These are phyloP conservation scores for Podarcis muralis DNA, from an alignment of 2,113 vertebrate species.

Conservation along the genomic window DNA sequence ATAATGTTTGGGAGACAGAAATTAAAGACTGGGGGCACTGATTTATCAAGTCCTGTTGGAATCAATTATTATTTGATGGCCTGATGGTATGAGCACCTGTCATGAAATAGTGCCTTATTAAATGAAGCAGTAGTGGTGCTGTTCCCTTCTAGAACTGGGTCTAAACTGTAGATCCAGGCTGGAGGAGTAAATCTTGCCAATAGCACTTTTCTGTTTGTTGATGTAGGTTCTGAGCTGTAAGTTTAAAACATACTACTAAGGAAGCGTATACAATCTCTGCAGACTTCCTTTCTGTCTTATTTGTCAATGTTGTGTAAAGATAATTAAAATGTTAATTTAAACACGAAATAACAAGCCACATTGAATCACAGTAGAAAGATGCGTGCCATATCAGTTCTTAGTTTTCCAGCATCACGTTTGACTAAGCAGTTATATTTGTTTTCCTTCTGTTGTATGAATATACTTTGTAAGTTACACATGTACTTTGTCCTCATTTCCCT, in stretches of 20 bases:
- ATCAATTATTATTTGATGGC: neutral
- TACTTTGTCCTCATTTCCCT: neutral
- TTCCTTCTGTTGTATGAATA: neutral
- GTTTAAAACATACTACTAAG: neutral
- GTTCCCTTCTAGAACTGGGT: neutral
- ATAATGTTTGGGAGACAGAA: neutral
- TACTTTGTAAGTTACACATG: neutral
- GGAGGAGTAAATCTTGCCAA: neutral
- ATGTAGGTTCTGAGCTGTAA: neutral
- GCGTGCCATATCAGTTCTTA: neutral
- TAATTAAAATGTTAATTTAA: neutral
- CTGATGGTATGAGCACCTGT: neutral
- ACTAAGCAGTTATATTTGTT: neutral
- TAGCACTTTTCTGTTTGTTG: neutral
- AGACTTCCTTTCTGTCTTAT: neutral
- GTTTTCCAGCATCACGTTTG: neutral
- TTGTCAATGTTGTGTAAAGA: neutral
- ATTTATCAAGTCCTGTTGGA: neutral
- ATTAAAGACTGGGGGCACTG: neutral
- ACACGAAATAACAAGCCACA: neutral
- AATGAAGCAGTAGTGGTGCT: neutral
- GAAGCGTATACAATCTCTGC: neutral
- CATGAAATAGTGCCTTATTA: neutral
- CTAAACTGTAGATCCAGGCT: neutral
- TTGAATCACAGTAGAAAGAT: neutral